phyloP scores from a whole-genome alignment of 2,797 vertebrate species.

The Chanos chanos region DNA sequence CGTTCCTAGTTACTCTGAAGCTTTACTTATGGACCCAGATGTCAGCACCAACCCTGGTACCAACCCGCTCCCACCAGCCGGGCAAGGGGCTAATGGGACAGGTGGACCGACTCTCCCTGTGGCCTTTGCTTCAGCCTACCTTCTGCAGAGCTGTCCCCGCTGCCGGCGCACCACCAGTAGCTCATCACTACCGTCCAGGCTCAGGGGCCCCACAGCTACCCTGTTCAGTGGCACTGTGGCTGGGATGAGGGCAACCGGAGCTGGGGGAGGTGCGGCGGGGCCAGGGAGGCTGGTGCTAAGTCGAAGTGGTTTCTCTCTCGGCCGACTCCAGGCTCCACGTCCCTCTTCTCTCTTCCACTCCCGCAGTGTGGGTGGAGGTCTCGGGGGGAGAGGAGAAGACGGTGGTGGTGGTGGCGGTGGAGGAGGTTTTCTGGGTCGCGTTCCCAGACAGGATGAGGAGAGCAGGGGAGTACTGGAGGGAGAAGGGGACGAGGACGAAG shows the following conservation, averaged over 20 bases:
- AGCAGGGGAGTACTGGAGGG: conserved; percentile 75
- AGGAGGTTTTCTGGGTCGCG: conserved; percentile 71
- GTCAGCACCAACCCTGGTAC: conserved; percentile 51
- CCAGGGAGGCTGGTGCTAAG: conserved; percentile 82
- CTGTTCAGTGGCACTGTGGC: conserved; percentile 71
- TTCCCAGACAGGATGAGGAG: conserved; percentile 75
- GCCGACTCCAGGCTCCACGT: conserved; percentile 68
- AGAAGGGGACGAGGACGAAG: conserved; percentile 62
- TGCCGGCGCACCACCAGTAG: conserved; percentile 82
- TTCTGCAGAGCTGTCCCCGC: conserved; percentile 82
- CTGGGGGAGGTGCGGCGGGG: conserved; percentile 51
- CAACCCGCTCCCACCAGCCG: conserved; percentile 59
- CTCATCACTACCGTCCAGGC: conserved; percentile 78
- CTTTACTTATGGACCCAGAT: conserved; percentile 81
- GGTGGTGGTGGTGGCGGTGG: conserved; percentile 54
- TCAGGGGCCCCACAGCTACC: conserved; percentile 73
- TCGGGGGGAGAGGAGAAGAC: conserved; percentile 70
- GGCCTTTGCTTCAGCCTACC: conserved; percentile 74
- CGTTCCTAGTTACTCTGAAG: conserved; percentile 89
- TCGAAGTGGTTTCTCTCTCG: conserved; percentile 84
- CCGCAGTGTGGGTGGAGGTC: conserved; percentile 80
- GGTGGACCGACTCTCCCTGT: conserved; percentile 55
- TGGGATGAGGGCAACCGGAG: conserved; percentile 64
- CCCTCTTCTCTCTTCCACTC: conserved; percentile 79
- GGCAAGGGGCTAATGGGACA: conserved; percentile 24